Evolutionary conservation across 2,797 vertebrate genomes (phyloP), one percentile per base, ranked within the genome.

Genomic region (Danio jaintianensis): DNA sequence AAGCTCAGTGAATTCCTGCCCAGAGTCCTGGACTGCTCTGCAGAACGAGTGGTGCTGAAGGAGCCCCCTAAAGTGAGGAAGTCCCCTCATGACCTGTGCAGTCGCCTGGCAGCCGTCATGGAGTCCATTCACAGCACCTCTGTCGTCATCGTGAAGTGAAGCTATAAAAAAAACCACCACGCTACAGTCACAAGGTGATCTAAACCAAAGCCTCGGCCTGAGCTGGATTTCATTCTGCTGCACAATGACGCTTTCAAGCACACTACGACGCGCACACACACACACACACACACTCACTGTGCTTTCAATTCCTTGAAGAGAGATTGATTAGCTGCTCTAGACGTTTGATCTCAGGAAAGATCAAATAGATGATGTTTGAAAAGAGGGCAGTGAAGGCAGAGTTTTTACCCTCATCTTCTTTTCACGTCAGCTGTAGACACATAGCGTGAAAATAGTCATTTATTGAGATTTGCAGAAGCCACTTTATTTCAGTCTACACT

Each of bases 41-140:
- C 93, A 0, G 97, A 96, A 79, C 91, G 93, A 20, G 89, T 96
- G 0, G 91, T 97, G 36, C 93, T 99, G 45, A 97, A 97, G 74
- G 98, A 99, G 85, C 98, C 97, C 0, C 97, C 98, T 0, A 96
- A 95, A 85, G 97, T 98, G 85, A 95, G 95, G 72, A 96, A 93
- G 86, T 96, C 95, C 9, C 95, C 96, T 0, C 96, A 98, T 0
- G 97, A 99, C 89, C 95, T 99, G 53, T 98, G 96, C 88, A 98
- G 95, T 87, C 95, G 97, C 1, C 95, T 99, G 62, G 94, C 96
- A 0, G 97, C 97, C 0, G 93, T 98, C 79, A 98, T 99, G 96
- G 96, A 98, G 88, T 98, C 97, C 81, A 97, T 99, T 40, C 95
- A 96, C 40, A 93, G 89, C 45, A 92, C 94, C 20, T 94, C 96